Base-by-base conservation (phyloP, 2,888 invertebrate genomes). In the Aproaerema taeniolella region DNA sequence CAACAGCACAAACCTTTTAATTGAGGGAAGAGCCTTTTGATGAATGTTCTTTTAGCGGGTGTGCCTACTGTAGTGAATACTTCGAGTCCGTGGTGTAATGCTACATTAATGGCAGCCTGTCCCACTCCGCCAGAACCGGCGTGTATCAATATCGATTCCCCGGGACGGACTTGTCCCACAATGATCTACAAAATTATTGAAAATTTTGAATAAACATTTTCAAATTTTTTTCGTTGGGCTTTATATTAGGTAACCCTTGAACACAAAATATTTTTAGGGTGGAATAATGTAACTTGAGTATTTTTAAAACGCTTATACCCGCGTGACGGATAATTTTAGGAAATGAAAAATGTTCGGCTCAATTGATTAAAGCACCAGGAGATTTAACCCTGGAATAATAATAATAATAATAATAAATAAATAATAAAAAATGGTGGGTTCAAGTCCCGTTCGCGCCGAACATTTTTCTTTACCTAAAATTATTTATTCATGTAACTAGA, bases 111-210 rank as follows among this genome's bases (percentile, higher is more conserved):
- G 37, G 96, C 95, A 0, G 97, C 96, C 79, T 96, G 96, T 1
- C 97, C 97, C 0, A 96, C 96, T 46, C 96, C 96, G 12, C 96
- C 96, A 35, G 93, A 93, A 17, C 96, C 96, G 8, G 96, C 95
- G 60, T 96, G 96, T 43, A 96, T 92, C 1, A 96, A 87, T 2
- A 96, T 90, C 9, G 89, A 89, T 57, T 96, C 94, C 0, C 37
- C 37, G 6, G 13, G 20, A 13, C 30, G 29, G 2, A 24, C 10
- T 7, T 37, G 29, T 1, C 30, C 37, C 1, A 37, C 24, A n/a
- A 37, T 12, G 9, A 30, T 9, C 37, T 37, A 11, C 9, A 33
- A 35, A 26, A 26, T 6, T 20, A 8, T 20, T 4, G 20, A 8
- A 6, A 20, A 20, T 20, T 20, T 6, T 6, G 20, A 4, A 8